phyloP scores from a whole-genome alignment of 2,113 vertebrate species.

The Pelusios castaneus region DNA sequence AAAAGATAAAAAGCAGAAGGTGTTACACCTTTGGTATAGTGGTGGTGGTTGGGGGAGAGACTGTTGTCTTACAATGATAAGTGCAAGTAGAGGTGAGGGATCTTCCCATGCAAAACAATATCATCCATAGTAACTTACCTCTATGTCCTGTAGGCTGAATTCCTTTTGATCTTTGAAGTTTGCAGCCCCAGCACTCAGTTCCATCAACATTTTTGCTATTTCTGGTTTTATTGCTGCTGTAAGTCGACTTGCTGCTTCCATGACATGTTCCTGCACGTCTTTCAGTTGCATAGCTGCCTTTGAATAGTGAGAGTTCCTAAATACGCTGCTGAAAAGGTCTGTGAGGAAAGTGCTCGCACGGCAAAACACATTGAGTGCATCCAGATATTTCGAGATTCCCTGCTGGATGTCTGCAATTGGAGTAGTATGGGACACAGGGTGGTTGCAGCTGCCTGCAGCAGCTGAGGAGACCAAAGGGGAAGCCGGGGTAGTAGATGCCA shows the following conservation, averaged over 20 bases:
- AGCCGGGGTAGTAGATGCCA: conserved; percentile 82
- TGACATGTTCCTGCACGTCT: conserved; percentile 99
- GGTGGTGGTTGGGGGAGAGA: background rate
- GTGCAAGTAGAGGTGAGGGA: background rate
- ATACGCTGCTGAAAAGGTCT: conserved; percentile 97
- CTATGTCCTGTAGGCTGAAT: conserved; percentile 97
- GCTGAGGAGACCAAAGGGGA: conserved; percentile 83
- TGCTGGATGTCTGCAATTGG: conserved; percentile 98
- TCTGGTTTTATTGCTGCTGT: conserved; percentile 99
- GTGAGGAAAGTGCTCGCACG: conserved; percentile 97
- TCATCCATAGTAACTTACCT: conserved; percentile 79
- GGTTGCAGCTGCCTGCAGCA: conserved; percentile 81
- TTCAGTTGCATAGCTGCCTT: conserved; percentile 99
- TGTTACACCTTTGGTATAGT: accelerated
- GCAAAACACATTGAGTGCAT: conserved; percentile 97
- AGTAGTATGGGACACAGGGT: conserved; percentile 81
- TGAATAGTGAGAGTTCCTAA: conserved; percentile 97
- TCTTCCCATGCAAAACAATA: accelerated
- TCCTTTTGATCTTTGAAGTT: conserved; percentile 98
- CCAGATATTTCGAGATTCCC: conserved; percentile 98
- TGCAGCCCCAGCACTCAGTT: conserved; percentile 94
- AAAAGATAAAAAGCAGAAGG: background rate
- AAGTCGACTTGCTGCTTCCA: conserved; percentile 95
- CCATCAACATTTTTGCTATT: conserved; percentile 99
- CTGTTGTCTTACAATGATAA: background rate